Base-by-base conservation (phyloP, 2,888 invertebrate species). In the Cerastis rubricosa region DNA sequence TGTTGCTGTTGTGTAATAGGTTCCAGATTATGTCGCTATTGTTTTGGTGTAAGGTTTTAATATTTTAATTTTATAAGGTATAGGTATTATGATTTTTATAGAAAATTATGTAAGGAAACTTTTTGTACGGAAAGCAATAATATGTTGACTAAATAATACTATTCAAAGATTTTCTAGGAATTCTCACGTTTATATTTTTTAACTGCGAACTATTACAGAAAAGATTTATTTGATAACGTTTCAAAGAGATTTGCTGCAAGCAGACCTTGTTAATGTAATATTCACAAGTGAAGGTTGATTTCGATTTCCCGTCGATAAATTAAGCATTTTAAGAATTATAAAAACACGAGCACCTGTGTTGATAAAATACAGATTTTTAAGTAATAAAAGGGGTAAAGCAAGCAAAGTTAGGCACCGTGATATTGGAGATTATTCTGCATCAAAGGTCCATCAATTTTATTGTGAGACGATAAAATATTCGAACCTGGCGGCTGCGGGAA, bases 361-460 rank as follows among this genome's bases (percentile, higher is more conserved):
- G 12, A 14, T 25, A 66, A 59, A 59, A 12, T 61, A 49, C 25
- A 73, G 64, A 74, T 64, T 74, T 65, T 64, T 35, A 45, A 67
- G 63, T 74, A 76, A 82, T 83, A 79, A 82, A 78, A 74, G 59
- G 49, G 65, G 51, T 71, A 63, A 74, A 81, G 84, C 89, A 85
- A 87, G 88, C 83, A 85, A 90, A 90, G 91, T 92, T 91, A 92
- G 91, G 88, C 90, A 90, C 91, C 93, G 92, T 94, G 93, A 91
- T 94, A 94, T 94, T 94, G 91, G 86, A 91, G 89, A 92, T 93
- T 94, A 93, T 93, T 94, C 92, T 92, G 90, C 92, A 91, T 86
- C 90, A 91, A 85, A 81, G 88, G 87, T 85, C 87, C 84, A 91
- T 93, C 91, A 92, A 94, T 93, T 93, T 92, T 85, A 89, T 91